Evolutionary conservation across 2,888 invertebrate genomes (phyloP).

Genomic region (Lasioglossum zephyrum): DNA sequence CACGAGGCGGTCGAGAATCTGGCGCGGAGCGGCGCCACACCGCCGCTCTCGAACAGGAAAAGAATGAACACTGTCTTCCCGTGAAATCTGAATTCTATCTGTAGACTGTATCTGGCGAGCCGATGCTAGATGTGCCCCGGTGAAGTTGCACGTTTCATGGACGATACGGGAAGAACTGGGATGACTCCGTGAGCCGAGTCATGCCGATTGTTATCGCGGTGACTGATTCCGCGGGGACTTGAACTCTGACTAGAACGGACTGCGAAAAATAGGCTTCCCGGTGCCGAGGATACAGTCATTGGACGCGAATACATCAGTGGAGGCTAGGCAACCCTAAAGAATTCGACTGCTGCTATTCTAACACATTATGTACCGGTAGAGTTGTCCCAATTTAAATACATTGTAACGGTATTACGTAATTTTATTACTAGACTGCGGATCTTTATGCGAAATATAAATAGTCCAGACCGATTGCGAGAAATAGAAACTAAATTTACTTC

Average conservation of each 20-base stretch:
- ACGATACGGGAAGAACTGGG: neutral
- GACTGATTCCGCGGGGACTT: constrained; percentile 19
- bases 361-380: neutral
- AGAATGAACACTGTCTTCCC: neutral
- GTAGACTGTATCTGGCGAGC: neutral
- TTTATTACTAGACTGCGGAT: no score
- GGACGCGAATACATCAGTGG: neutral
- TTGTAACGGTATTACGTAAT: no score
- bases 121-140: neutral
- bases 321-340: no score
- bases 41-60: neutral
- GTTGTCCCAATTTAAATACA: no score
- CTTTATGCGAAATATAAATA: no score
- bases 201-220: constrained; percentile 19
- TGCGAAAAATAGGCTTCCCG: constrained; percentile 3
- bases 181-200: constrained; percentile 14
- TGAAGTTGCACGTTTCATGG: constrained; percentile 5
- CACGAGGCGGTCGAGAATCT: neutral
- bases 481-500: no score
- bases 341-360: neutral
- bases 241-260: constrained; percentile 15
- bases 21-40: neutral
- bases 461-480: no score
- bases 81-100: constrained; percentile 16
- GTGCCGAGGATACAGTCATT: constrained; percentile 1